Base-by-base conservation (phyloP, 2,888 invertebrate species). In the Tachystola acroxantha region DNA sequence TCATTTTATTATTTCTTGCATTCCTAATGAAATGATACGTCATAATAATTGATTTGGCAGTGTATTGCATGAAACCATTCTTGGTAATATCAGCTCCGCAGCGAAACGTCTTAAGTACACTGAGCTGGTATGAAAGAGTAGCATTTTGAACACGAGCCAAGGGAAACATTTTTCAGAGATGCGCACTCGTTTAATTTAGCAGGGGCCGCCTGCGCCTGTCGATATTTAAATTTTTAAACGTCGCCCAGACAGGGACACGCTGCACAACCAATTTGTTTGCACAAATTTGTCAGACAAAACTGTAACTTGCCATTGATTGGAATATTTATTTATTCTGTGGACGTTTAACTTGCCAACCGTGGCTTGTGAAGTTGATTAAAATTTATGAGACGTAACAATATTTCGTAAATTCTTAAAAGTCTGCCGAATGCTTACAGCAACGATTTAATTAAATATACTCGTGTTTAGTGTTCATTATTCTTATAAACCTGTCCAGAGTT, bases 151-250 rank as follows among this genome's bases (percentile, higher is more conserved):
- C 40, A 34, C 29, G 27, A 48, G 45, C 41, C 39, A 32, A 45
- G 46, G 39, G 49, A 43, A 60, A 61, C 57, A 67, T 70, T 76
- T 75, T 77, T 74, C 68, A 68, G 65, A 68, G 59, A 66, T 54
- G 49, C 59, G 49, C 57, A 61, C 34, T 26, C 66, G 66, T 79
- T 82, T 79, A 70, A 81, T 80, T 77, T 75, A 62, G 64, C 67
- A 72, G 71, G 80, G 79, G 75, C 64, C 61, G n/a, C n/a, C n/a
- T n/a, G n/a, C 62, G 55, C 58, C n/a, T 78, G 78, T 71, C 78
- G 72, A 79, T 81, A 81, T 82, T 82, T 78, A 80, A 81, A 80
- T 80, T 81, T 82, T 80, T 76, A 76, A 84, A 65, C 71, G 70
- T 69, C 67, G 64, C 67, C 64, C 66, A 73, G 72, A 70, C 69